Evolutionary conservation across 2,113 vertebrate species (phyloP).

Genomic region (Lagenorhynchus albirostris): DNA sequence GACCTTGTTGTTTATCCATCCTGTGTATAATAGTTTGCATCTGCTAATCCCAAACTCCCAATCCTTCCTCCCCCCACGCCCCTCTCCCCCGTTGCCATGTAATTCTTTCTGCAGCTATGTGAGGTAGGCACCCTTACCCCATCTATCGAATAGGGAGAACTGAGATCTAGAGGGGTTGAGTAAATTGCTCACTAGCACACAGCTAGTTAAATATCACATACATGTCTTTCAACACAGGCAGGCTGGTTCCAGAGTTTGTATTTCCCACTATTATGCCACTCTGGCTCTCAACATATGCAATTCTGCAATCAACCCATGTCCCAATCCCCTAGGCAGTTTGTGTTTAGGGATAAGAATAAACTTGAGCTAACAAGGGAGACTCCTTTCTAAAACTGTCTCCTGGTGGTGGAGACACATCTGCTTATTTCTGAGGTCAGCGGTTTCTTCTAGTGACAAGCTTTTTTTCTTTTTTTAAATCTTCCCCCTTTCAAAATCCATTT

Average conservation of each 20-base stretch:
- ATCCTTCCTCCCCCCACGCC: too few species aligned
- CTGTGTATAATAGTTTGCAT: too few species aligned
- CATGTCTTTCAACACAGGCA: background rate
- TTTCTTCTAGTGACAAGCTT: constrained; percentile 32
- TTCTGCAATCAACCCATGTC: constrained; percentile 32
- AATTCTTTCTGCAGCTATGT: background rate
- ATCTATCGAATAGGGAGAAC: background rate
- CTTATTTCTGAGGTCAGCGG: constrained; percentile 61
- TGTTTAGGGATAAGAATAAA: constrained; percentile 62
- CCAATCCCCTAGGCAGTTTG: constrained; percentile 35
- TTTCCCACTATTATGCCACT: background rate
- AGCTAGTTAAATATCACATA: constrained; percentile 37
- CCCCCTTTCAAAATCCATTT: constrained; percentile 45
- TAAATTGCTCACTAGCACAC: background rate
- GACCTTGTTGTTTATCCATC: too few species aligned
- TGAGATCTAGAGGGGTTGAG: background rate
- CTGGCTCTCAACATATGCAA: constrained; percentile 23
- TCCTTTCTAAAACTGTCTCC: constrained; percentile 64
- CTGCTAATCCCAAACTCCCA: too few species aligned
- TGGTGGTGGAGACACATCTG: constrained; percentile 49
- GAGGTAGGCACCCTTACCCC: background rate
- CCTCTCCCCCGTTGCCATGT: background rate
- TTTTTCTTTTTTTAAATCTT: background rate
- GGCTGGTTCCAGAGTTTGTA: background rate
- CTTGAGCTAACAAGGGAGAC: constrained; percentile 58